A percentile compares a stretch with the other conserved stretches of the same genome.
These are phyloP conservation scores for Cataglyphis hispanica DNA, from an alignment of 1,140 invertebrate genomes.

Conservation along the genomic window DNA sequence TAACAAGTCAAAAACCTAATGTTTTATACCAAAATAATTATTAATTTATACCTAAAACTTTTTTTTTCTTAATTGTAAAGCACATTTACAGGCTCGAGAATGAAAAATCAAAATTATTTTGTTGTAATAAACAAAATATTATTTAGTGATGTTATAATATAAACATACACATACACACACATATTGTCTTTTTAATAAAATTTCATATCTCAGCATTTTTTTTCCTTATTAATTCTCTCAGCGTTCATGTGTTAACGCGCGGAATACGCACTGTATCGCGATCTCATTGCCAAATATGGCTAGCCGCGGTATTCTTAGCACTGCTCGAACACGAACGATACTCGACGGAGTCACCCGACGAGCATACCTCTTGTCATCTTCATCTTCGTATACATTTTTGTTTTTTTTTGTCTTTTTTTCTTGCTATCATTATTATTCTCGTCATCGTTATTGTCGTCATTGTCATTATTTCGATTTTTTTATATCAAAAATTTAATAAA, in stretches of 20 bases:
- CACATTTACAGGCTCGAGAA: background rate
- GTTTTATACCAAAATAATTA: too few relatives aligned
- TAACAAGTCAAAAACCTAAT: too few relatives aligned
- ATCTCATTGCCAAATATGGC: constrained; percentile 78
- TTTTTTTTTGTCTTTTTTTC: background rate
- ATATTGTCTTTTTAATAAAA: background rate
- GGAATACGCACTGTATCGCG: constrained; percentile 63
- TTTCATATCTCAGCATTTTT: background rate
- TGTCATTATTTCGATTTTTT: too few relatives aligned
- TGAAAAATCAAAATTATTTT: background rate
- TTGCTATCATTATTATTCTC: background rate
- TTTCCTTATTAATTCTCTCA: constrained; percentile 48
- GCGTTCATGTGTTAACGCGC: constrained; percentile 41
- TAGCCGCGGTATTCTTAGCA: constrained; percentile 76
- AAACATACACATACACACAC: background rate
- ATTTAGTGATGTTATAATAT: background rate
- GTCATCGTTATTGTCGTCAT: background rate
- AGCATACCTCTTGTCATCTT: constrained; percentile 61
- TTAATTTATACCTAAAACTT: too few relatives aligned
- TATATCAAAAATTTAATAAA: background rate
- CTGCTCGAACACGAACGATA: constrained; percentile 72
- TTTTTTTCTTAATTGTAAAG: background rate
- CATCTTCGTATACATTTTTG: background rate
- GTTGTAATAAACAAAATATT: background rate
- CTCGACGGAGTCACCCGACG: constrained; percentile 70